phyloP scores from a whole-genome alignment of 1,140 invertebrate genomes.

The Ylistrum balloti region DNA sequence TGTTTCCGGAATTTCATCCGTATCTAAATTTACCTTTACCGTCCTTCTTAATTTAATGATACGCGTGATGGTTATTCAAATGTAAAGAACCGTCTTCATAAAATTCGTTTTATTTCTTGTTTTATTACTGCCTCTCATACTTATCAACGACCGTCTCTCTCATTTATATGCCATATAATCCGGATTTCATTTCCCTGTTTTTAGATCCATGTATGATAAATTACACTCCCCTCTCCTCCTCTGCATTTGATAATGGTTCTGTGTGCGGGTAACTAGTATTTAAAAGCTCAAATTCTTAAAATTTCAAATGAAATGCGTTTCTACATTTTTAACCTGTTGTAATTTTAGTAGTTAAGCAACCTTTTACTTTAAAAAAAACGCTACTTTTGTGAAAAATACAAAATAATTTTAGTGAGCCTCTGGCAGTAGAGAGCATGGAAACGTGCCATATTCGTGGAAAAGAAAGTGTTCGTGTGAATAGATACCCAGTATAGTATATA shows the following conservation, averaged over 20 bases:
- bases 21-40: background rate
- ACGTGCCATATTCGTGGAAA: no score
- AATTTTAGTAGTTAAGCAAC: no score
- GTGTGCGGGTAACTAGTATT: background rate
- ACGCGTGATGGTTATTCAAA: background rate
- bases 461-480: no score
- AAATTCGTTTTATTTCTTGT: constrained; percentile 4
- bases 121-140: background rate
- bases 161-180: constrained; percentile 23
- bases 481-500: no score
- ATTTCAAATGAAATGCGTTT: background rate
- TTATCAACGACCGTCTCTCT: background rate
- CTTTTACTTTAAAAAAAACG: no score
- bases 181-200: background rate
- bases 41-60: background rate
- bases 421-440: no score
- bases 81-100: background rate
- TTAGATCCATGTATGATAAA: background rate
- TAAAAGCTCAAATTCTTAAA: background rate
- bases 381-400: no score
- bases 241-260: background rate
- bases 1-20: background rate
- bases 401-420: no score
- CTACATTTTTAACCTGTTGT: no score
- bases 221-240: background rate